Conservation (phyloP, 2,113 vertebrate species). For the Siniperca chuatsi region DNA sequence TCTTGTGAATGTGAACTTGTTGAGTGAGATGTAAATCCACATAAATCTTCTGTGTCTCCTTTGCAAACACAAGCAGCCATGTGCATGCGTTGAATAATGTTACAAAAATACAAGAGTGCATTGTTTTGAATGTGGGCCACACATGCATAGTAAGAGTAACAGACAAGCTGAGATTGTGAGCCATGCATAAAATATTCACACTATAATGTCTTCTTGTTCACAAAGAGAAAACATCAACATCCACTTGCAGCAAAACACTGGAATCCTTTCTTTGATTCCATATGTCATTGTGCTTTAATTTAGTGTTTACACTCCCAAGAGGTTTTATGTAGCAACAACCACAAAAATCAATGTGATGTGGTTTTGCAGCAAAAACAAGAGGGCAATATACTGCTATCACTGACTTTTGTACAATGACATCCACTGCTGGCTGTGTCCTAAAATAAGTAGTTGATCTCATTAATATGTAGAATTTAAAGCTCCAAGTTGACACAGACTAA, state of each 20-base stretch:
- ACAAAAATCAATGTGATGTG: constrained; percentile 33
- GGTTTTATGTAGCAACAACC: constrained; percentile 9
- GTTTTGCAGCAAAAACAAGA: constrained; percentile 25
- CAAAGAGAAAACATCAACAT: not conserved
- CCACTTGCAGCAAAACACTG: not conserved
- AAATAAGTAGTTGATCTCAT: not conserved
- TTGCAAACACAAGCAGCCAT: constrained; percentile 1
- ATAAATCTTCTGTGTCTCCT: not conserved
- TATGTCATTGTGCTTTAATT: not conserved
- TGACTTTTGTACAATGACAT: not conserved
- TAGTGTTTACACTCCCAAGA: not conserved
- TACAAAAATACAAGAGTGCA: not conserved
- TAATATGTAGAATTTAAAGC: constrained; percentile 33
- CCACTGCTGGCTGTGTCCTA: not conserved
- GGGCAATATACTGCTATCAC: not conserved
- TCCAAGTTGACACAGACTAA: constrained; percentile 42
- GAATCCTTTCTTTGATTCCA: not conserved
- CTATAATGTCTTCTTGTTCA: constrained; percentile 6
- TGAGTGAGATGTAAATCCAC: constrained; percentile 22
- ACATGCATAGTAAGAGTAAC: not conserved
- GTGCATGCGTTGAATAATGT: not conserved
- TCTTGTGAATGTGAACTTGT: constrained; percentile 24
- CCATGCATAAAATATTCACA: constrained; percentile 32
- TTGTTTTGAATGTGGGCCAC: constrained; percentile 30
- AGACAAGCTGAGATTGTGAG: constrained; percentile 17